Percentiles rank a stretch among this genome's conserved stretches.
Conservation (phyloP, 2,797 vertebrate genomes). For the Melanotaenia nigrans region DNA sequence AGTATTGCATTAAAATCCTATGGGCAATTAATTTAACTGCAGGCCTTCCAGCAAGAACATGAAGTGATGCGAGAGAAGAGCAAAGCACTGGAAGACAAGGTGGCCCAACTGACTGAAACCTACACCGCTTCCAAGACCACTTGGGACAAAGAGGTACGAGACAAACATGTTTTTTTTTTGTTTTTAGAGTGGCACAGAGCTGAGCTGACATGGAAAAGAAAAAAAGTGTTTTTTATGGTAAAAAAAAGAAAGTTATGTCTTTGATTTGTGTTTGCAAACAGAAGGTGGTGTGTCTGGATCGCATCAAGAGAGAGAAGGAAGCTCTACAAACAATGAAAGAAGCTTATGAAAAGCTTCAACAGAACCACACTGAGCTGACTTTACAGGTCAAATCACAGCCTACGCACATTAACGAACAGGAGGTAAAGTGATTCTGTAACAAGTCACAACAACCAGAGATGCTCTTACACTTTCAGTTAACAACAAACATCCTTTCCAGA, state of each 20-base stretch:
- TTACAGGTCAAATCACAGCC: slow-evolving; percentile 53
- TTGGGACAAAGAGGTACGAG: slow-evolving; percentile 88
- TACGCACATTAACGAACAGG: slow-evolving; percentile 56
- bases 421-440: slow-evolving; percentile 66
- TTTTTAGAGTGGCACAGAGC: background rate
- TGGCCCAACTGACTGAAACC: slow-evolving; percentile 87
- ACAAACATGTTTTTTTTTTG: background rate
- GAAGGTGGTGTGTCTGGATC: slow-evolving; percentile 77
- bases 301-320: slow-evolving; percentile 71
- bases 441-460: no score
- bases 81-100: slow-evolving; percentile 89
- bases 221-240: background rate
- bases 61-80: slow-evolving; percentile 90
- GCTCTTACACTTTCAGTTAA: no score
- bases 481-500: background rate
- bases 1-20: slow-evolving; percentile 98
- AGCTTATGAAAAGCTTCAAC: slow-evolving; percentile 69
- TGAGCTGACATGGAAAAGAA: background rate
- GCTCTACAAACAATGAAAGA: slow-evolving; percentile 76
- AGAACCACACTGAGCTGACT: slow-evolving; percentile 64
- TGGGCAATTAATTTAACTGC: slow-evolving; percentile 99
- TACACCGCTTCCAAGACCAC: slow-evolving; percentile 78
- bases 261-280: slow-evolving; percentile 50
- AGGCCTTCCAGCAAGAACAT: slow-evolving; percentile 96
- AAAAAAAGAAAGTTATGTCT: background rate